Percentiles rank a stretch among this genome's conserved stretches.
These are phyloP conservation scores for Neoascia interrupta DNA, from an alignment of 2,888 invertebrate genomes.

Conservation along the genomic window DNA sequence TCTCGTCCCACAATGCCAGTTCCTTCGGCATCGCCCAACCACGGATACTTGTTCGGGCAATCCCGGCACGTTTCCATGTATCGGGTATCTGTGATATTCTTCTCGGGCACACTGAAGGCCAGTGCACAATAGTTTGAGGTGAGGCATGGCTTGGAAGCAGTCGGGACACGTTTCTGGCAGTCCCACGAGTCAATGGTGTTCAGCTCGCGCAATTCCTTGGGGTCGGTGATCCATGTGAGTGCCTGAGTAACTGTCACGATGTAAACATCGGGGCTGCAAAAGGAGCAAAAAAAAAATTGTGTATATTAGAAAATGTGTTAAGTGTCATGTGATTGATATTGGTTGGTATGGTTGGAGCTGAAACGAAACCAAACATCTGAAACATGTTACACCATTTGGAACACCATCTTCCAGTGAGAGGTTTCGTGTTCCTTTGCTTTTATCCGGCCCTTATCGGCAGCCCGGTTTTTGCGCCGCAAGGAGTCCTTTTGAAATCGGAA, in stretches of 20 bases:
- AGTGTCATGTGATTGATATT: constrained; percentile 45
- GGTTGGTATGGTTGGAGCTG: constrained; percentile 18
- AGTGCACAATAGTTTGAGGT: constrained; percentile 91
- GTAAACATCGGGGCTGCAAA: constrained; percentile 89
- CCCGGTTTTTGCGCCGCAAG: neutral
- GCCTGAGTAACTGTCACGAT: constrained; percentile 93
- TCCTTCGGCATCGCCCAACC: constrained; percentile 93
- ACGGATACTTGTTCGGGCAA: constrained; percentile 92
- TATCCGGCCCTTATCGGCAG: neutral
- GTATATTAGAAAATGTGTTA: constrained; percentile 46
- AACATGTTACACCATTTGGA: constrained; percentile 48
- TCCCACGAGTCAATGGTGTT: constrained; percentile 90
- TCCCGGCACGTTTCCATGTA: constrained; percentile 93
- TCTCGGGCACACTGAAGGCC: constrained; percentile 87
- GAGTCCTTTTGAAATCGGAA: constrained; percentile 36
- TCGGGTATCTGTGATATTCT: constrained; percentile 89
- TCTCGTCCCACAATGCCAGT: constrained; percentile 89
- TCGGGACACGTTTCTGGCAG: constrained; percentile 86
- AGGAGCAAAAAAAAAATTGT: constrained; percentile 44
- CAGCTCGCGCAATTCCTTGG: constrained; percentile 85
- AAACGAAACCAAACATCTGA: constrained; percentile 36
- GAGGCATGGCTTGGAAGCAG: constrained; percentile 88
- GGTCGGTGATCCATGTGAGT: constrained; percentile 94
- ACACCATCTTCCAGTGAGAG: constrained; percentile 15
- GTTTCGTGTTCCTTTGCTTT: constrained; percentile 5